Base-by-base conservation (phyloP, 2,797 vertebrate species). In the Amblyopsis hoosieri region DNA sequence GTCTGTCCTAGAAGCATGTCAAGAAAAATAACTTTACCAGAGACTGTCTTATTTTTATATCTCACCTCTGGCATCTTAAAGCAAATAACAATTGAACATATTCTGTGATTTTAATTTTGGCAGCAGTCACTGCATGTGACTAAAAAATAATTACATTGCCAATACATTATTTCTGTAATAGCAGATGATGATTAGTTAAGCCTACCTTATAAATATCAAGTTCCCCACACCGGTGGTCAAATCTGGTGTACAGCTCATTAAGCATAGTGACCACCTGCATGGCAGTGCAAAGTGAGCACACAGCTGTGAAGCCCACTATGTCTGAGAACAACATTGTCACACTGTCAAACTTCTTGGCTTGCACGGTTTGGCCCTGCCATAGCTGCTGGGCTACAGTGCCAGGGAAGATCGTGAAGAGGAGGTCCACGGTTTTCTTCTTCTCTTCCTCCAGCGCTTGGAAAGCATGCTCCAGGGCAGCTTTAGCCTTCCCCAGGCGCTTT, bases 251-350 rank as follows among this genome's bases (percentile, higher is more conserved):
- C 54, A 99, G 88, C 56, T 95, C 96, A 2, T 95, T 99, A 62
- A 99, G 95, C 98, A 99, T 98, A 83, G 96, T 97, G 85, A 99
- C 96, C 83, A 99, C 97, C 92, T 99, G 97, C 95, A 99, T 96
- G 0, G 98, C 95, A 0, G 96, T 97, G 64, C 97, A 99, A 9
- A 90, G 92, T 0, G 96, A 95, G 83, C 98, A 99, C 80, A 97
- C 95, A 57, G 98, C 96, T 0, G 98, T 99, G 91, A 99, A 99
- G 65, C 98, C 97, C 69, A 99, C 98, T 6, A 99, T 94, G 88
- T 99, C 98, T 2, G 98, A 99, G 90, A 99, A 99, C 62, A 99
- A 94, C 96, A 99, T 95, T 0, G 97, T 98, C 70, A 99, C 96
- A 0, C 91, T 85, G 62, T 91, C 91, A 80, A 99, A 99, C 91